Conservation (phyloP, 2,113 vertebrate species). For the Protobothrops mucrosquamatus region DNA sequence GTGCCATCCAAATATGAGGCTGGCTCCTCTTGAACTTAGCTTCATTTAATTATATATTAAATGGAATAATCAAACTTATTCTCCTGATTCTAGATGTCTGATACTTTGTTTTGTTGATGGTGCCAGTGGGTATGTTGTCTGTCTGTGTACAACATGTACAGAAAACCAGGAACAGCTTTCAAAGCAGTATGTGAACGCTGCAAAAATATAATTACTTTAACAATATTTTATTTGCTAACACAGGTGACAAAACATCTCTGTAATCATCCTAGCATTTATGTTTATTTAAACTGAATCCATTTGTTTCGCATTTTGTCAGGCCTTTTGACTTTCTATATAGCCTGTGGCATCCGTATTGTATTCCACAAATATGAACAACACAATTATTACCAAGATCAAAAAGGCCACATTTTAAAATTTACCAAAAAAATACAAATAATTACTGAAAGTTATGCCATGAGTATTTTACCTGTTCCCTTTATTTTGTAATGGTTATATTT, state of each 20-base stretch:
- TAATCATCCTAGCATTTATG: background rate
- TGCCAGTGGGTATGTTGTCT: background rate
- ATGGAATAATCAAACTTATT: background rate
- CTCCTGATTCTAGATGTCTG: background rate
- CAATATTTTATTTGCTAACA: background rate
- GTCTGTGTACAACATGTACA: background rate
- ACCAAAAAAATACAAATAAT: background rate
- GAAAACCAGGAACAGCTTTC: background rate
- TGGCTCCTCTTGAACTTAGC: background rate
- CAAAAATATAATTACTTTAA: background rate
- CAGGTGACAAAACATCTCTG: background rate
- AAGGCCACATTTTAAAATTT: background rate
- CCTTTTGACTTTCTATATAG: background rate
- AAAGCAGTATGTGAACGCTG: background rate
- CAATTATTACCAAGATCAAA: background rate
- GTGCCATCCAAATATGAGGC: background rate
- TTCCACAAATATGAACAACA: background rate
- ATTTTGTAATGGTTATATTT: background rate
- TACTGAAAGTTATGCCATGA: background rate
- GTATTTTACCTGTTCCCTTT: background rate
- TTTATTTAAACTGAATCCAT: background rate
- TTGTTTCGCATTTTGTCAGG: background rate
- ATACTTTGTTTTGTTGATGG: background rate
- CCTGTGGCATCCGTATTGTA: no score
- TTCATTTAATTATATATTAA: background rate